Conservation (phyloP, 2,888 invertebrate species). For the Parnassius mnemosyne region DNA sequence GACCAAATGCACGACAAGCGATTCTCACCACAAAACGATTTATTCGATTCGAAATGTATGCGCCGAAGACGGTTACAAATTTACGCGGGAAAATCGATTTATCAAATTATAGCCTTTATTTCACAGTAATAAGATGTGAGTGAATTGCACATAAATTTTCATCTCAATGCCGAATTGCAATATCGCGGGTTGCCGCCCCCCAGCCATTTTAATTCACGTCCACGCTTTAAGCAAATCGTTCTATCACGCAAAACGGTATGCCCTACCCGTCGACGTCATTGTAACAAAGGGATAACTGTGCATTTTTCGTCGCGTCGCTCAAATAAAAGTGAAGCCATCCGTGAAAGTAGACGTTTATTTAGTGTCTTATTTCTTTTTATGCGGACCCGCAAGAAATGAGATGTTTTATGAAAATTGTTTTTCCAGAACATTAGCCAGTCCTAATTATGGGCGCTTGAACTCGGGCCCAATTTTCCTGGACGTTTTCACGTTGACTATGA, state of each 20-base stretch:
- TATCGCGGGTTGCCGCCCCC: conserved; percentile 47
- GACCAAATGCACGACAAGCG: conserved; percentile 39
- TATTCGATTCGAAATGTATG: conserved; percentile 43
- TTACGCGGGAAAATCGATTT: conserved; percentile 34
- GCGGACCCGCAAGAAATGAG: conserved; percentile 58
- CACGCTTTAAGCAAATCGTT: conserved; percentile 55
- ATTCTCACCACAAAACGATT: conserved; percentile 47
- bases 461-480: conserved; percentile 69
- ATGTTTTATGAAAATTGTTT: conserved; percentile 79
- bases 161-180: conserved; percentile 42
- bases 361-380: conserved; percentile 74
- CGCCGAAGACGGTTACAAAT: conserved; percentile 39
- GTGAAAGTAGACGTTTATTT: conserved; percentile 71
- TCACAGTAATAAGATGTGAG: conserved; percentile 39
- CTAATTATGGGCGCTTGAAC: conserved; percentile 72
- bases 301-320: conserved; percentile 52
- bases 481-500: conserved; percentile 71
- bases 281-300: conserved; percentile 43
- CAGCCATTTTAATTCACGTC: conserved; percentile 59
- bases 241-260: conserved; percentile 61
- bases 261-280: conserved; percentile 32
- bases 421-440: conserved; percentile 74
- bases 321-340: conserved; percentile 59
- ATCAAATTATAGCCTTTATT: conserved; percentile 47
- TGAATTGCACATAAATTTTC: conserved; percentile 35